Evolutionary conservation across 1,140 invertebrate species (phyloP).

Genomic region (Chrysopa pallens): DNA sequence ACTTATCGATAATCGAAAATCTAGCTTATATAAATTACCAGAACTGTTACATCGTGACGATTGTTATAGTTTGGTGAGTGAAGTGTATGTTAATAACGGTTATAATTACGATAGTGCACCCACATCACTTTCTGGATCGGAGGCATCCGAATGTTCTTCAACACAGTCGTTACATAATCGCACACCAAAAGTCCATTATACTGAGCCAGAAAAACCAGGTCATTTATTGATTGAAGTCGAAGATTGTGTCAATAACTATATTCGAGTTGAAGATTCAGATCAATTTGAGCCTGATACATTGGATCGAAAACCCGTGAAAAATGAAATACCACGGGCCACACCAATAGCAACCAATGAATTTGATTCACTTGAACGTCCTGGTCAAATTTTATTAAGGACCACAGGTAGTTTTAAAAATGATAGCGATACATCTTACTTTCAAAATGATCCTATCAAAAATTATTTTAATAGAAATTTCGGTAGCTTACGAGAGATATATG

Average conservation of each 20-base stretch:
- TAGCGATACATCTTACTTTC: slow-evolving; percentile 2
- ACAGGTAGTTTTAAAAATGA: slow-evolving; percentile 43
- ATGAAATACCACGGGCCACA: slow-evolving; percentile 24
- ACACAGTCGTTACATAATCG: slow-evolving; percentile 29
- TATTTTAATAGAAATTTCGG: slow-evolving; percentile 32
- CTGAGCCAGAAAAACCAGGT: slow-evolving; percentile 41
- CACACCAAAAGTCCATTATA: slow-evolving; percentile 31
- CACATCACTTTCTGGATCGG: slow-evolving; percentile 36
- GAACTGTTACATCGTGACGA: slow-evolving; percentile 27
- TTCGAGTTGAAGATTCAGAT: slow-evolving; percentile 49
- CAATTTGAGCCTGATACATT: slow-evolving; percentile 68
- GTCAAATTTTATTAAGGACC: slow-evolving; percentile 31
- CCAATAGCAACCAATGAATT: slow-evolving; percentile 22
- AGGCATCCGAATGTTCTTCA: no score
- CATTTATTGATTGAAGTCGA: slow-evolving; percentile 62
- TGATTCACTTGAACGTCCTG: slow-evolving; percentile 35
- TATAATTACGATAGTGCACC: slow-evolving; percentile 42
- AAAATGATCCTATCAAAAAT: slow-evolving; percentile 7
- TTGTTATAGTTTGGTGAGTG: slow-evolving; percentile 50
- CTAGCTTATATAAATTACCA: slow-evolving; percentile 24
- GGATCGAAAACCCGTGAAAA: slow-evolving; percentile 56
- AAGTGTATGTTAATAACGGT: slow-evolving; percentile 62
- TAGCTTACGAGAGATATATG: slow-evolving; percentile 53
- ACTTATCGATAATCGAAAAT: slow-evolving; percentile 26
- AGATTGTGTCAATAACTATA: slow-evolving; percentile 48